These are phyloP conservation scores for Cacatua alba DNA, from an alignment of 2,113 vertebrate species.

Conservation along the genomic window DNA sequence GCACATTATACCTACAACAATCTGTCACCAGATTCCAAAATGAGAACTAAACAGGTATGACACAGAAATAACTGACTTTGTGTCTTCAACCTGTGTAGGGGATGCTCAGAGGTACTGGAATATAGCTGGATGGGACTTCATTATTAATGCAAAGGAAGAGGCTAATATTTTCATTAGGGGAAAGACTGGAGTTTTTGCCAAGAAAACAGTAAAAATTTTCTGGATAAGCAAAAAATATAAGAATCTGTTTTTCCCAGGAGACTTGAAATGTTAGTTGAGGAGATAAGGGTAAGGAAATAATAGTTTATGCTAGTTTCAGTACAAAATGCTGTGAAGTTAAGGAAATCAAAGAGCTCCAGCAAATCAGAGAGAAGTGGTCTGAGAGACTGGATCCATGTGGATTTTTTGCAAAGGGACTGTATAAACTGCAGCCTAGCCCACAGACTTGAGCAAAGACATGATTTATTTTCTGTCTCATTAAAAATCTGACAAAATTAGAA, in stretches of 20 bases:
- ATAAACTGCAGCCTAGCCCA: background rate
- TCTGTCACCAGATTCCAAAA: slow-evolving; percentile 80
- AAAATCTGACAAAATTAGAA: background rate
- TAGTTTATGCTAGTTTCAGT: slow-evolving; percentile 1
- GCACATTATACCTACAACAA: slow-evolving; percentile 88
- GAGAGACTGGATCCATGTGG: background rate
- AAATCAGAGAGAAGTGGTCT: background rate
- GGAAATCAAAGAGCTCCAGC: background rate
- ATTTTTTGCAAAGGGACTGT: slow-evolving; percentile 1
- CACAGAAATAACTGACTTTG: background rate
- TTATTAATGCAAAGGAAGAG: slow-evolving; percentile 15
- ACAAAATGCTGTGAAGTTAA: background rate
- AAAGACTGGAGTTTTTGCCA: slow-evolving; percentile 5
- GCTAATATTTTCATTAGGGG: slow-evolving; percentile 14
- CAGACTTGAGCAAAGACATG: background rate
- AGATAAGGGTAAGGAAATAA: slow-evolving; percentile 11
- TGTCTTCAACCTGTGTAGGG: background rate
- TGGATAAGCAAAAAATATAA: slow-evolving; percentile 58
- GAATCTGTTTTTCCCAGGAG: slow-evolving; percentile 26
- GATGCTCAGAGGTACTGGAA: background rate
- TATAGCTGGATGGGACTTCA: background rate
- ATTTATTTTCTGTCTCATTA: background rate
- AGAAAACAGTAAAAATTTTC: slow-evolving; percentile 45
- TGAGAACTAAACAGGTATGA: slow-evolving; percentile 84
- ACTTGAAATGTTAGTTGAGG: background rate